phyloP scores from a whole-genome alignment of 1,140 invertebrate genomes.

The Rhopalosiphum padi region DNA sequence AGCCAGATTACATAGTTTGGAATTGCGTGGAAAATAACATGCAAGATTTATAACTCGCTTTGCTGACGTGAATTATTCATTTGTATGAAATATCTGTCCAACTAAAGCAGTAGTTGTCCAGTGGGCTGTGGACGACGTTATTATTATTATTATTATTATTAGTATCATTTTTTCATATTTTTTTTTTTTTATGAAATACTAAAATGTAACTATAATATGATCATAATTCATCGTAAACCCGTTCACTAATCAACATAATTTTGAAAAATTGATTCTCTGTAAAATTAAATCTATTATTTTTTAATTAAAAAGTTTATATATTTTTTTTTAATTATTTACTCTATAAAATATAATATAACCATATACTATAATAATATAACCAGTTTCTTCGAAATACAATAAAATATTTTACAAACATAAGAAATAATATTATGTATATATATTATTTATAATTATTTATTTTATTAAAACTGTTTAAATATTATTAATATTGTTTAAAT shows the following conservation, averaged over 20 bases:
- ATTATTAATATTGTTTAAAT: too few species aligned
- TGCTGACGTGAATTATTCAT: neutral
- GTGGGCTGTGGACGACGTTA: neutral
- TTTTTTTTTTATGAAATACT: neutral
- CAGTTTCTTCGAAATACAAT: too few species aligned
- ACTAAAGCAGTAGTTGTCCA: neutral
- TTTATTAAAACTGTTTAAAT: too few species aligned
- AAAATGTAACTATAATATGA: neutral
- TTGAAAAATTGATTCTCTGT: neutral
- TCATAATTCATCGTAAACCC: neutral
- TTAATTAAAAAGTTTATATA: too few species aligned
- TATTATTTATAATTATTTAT: too few species aligned
- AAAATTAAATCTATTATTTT: neutral
- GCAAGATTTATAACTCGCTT: constrained; percentile 2
- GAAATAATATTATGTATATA: too few species aligned
- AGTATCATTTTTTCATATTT: neutral
- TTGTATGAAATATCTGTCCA: neutral
- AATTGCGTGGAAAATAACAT: neutral
- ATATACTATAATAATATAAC: neutral
- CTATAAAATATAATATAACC: neutral
- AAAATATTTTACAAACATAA: too few species aligned
- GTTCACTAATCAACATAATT: neutral
- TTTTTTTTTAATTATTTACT: neutral
- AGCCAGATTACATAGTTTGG: neutral
- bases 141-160: neutral